phyloP scores from a whole-genome alignment of 2,113 vertebrate genomes.

The Tragelaphus strepsiceros region DNA sequence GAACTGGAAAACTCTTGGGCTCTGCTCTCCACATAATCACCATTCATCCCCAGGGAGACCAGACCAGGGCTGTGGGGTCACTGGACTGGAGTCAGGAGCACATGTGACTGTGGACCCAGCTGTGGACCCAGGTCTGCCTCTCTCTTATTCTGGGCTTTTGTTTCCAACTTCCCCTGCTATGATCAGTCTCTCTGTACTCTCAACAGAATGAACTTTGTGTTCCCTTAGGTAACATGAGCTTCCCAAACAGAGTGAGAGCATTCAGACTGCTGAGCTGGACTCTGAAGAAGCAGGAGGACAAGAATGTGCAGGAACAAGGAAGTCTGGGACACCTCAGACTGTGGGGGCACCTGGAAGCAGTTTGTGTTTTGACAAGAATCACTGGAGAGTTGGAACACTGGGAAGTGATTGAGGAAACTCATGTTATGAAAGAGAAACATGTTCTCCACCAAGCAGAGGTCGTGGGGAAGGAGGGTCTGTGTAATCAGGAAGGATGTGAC shows the following conservation, averaged over 20 bases:
- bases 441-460: neutral
- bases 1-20: neutral
- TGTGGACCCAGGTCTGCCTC: neutral
- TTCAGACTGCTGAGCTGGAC: neutral
- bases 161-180: neutral
- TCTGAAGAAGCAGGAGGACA: neutral
- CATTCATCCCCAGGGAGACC: neutral
- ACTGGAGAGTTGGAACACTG: neutral
- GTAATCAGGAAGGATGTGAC: slow-evolving; percentile 25
- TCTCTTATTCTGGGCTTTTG: neutral
- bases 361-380: neutral
- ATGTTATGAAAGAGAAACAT: neutral
- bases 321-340: neutral
- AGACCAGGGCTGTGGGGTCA: neutral
- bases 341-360: neutral
- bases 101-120: neutral
- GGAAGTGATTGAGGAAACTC: neutral
- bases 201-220: neutral
- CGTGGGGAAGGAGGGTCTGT: neutral
- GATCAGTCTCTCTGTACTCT: neutral
- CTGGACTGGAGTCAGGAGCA: neutral
- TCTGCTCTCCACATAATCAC: neutral
- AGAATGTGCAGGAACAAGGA: neutral
- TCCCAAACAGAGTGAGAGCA: neutral
- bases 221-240: neutral